These are phyloP conservation scores for Aeoliscus strigatus DNA, from an alignment of 2,797 vertebrate genomes.

Conservation along the genomic window DNA sequence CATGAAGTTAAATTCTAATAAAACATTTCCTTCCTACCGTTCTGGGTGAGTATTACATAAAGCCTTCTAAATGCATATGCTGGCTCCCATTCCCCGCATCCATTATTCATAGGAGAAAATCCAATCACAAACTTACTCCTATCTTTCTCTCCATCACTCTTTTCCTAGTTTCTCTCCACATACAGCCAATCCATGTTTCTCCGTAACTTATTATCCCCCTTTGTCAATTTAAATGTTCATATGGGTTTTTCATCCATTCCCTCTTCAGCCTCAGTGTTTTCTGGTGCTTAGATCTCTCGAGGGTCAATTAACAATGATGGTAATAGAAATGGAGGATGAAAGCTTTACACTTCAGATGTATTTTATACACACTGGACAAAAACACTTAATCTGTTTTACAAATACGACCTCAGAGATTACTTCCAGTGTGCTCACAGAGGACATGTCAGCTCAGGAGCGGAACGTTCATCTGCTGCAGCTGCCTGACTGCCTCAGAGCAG, in stretches of 20 bases:
- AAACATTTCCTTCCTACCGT: slow-evolving; percentile 41
- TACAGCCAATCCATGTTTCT: slow-evolving; percentile 16
- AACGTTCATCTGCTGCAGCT: no score
- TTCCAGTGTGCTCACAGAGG: no score
- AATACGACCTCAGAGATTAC: no score
- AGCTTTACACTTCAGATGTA: no score
- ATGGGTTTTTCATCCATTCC: slow-evolving; percentile 18
- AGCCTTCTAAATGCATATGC: slow-evolving; percentile 62
- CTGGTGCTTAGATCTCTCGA: not conserved
- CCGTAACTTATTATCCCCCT: slow-evolving; percentile 4
- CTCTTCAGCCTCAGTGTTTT: not conserved
- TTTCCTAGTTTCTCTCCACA: not conserved
- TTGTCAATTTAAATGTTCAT: slow-evolving; percentile 26
- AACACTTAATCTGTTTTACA: no score
- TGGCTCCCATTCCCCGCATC: slow-evolving; percentile 47
- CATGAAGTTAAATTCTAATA: slow-evolving; percentile 46
- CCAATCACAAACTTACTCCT: slow-evolving; percentile 42
- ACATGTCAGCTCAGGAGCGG: no score
- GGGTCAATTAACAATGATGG: no score
- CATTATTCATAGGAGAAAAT: slow-evolving; percentile 62
- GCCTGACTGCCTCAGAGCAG: no score
- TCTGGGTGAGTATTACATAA: slow-evolving; percentile 51
- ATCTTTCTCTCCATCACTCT: slow-evolving; percentile 6
- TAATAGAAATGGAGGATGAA: no score
- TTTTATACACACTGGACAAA: no score